A percentile compares a stretch with the other conserved stretches of the same genome.
Evolutionary conservation across 2,113 vertebrate genomes (phyloP).

Genomic region (Hippocampus guttulatus): DNA sequence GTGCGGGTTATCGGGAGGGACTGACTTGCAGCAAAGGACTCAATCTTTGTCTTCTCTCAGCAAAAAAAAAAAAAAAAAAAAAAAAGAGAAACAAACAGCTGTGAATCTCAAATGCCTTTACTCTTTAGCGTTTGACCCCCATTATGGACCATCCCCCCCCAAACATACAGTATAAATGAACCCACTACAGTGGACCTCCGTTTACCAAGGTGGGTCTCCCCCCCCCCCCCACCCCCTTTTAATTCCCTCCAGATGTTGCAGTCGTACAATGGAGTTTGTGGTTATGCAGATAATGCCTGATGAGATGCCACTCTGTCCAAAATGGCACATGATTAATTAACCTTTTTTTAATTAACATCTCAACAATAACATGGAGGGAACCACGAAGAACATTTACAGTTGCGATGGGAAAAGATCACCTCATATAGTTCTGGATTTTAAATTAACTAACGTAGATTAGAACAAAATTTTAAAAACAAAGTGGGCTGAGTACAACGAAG

Average conservation of each 20-base stretch:
- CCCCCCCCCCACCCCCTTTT: too few species aligned
- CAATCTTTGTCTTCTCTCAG: conserved; percentile 1
- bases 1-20: conserved; percentile 37
- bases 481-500: neutral
- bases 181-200: too few species aligned
- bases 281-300: neutral
- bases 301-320: neutral
- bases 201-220: too few species aligned
- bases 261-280: neutral
- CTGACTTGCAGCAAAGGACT: conserved; percentile 1
- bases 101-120: too few species aligned
- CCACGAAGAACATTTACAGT: neutral
- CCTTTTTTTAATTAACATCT: conserved; percentile 6
- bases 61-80: conserved; percentile 4
- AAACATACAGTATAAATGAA: too few species aligned
- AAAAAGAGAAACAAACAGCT: neutral
- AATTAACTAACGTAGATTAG: neutral
- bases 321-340: neutral
- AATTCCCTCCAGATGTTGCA: neutral
- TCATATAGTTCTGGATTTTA: neutral
- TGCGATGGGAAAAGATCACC: neutral
- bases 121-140: too few species aligned
- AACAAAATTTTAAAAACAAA: neutral
- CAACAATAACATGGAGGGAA: conserved; percentile 4
- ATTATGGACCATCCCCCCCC: too few species aligned